These are phyloP conservation scores for Salvelinus sp. DNA, from an alignment of 2,113 vertebrate species.

Conservation along the genomic window DNA sequence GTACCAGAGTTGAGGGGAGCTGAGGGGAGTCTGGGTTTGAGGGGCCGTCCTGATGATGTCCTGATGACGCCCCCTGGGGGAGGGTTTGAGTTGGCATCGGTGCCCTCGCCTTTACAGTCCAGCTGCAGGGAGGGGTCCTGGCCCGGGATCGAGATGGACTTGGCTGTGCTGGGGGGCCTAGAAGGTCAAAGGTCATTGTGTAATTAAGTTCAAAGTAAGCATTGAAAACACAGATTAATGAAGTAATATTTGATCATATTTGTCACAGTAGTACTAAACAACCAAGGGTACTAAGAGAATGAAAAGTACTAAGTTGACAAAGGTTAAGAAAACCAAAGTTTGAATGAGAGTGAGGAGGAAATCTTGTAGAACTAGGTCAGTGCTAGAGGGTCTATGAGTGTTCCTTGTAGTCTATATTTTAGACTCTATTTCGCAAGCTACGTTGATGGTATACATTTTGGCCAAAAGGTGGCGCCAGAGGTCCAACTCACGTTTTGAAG, in stretches of 20 bases:
- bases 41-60: conserved; percentile 57
- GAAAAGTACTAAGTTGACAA: too few species aligned
- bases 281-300: too few species aligned
- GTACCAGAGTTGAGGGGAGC: background rate
- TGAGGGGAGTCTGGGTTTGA: conserved; percentile 74
- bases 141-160: conserved; percentile 87
- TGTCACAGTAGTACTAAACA: too few species aligned
- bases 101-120: conserved; percentile 95
- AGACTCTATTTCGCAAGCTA: background rate
- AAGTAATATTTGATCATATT: too few species aligned
- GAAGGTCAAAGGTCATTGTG: background rate
- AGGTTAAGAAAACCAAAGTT: too few species aligned
- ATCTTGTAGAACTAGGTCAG: too few species aligned
- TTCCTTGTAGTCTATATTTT: too few species aligned
- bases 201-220: background rate
- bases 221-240: background rate
- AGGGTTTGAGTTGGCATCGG: conserved; percentile 53
- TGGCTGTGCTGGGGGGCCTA: conserved; percentile 85
- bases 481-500: conserved; percentile 92
- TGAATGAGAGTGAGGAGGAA: too few species aligned
- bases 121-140: conserved; percentile 91
- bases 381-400: too few species aligned
- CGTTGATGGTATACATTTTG: background rate
- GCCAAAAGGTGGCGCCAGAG: background rate
- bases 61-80: conserved; percentile 67